Evolutionary conservation across 2,888 invertebrate species (phyloP).

Genomic region (Limnephilus lunatus): DNA sequence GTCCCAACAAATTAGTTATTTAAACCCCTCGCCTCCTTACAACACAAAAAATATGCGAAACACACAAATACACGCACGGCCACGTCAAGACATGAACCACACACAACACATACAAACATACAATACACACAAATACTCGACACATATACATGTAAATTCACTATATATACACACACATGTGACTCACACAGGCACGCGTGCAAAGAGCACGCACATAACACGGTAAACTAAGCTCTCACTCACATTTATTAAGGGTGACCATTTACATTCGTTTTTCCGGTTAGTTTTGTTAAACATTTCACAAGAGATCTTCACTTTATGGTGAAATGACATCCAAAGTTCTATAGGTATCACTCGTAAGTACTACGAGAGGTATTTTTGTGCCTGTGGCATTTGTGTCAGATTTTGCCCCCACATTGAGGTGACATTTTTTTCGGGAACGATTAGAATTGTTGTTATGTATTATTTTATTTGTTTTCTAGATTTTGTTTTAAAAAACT

Average conservation of each 20-base stretch:
- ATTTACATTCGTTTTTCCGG: neutral
- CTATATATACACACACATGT: neutral
- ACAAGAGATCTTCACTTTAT: neutral
- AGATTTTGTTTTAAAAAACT: neutral
- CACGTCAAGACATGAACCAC: too few species aligned
- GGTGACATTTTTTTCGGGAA: neutral
- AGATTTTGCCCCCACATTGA: neutral
- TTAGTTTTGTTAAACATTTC: neutral
- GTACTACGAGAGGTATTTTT: neutral
- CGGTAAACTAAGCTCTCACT: constrained; percentile 31
- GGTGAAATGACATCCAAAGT: neutral
- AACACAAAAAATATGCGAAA: constrained; percentile 31
- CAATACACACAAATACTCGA: neutral
- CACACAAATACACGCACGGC: neutral
- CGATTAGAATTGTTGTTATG: neutral
- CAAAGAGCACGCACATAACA: constrained; percentile 22
- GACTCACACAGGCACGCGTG: constrained; percentile 2
- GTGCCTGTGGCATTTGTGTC: neutral
- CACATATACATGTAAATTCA: neutral
- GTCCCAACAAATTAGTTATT: constrained; percentile 50
- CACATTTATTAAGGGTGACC: constrained; percentile 33
- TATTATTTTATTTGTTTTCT: neutral
- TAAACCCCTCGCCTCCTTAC: constrained; percentile 27
- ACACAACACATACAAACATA: neutral
- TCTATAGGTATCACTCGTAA: neutral